Percentiles rank a stretch among this genome's conserved stretches.
These are phyloP conservation scores for Dryas iulia DNA, from an alignment of 1,140 invertebrate genomes.

Conservation along the genomic window DNA sequence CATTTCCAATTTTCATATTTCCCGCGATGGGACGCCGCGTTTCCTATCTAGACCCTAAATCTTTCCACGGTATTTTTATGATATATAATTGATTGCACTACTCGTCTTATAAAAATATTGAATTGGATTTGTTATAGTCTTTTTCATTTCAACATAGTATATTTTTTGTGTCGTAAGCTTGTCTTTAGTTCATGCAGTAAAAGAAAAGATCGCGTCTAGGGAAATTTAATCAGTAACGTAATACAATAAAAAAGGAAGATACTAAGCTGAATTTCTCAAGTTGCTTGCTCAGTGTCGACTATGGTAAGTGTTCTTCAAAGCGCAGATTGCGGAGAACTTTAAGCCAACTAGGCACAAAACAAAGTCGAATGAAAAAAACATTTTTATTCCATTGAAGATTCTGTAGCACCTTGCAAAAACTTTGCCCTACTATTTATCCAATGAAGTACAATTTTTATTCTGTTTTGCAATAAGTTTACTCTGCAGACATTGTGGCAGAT, in stretches of 20 bases:
- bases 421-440: background rate
- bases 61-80: slow-evolving; percentile 57
- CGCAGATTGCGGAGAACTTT: slow-evolving; percentile 5
- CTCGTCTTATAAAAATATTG: background rate
- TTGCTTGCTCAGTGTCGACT: slow-evolving; percentile 10
- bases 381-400: slow-evolving; percentile 4
- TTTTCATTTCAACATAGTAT: background rate
- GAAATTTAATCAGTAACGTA: slow-evolving; percentile 3
- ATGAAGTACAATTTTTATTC: background rate
- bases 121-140: background rate
- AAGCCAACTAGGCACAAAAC: background rate
- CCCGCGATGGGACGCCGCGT: slow-evolving; percentile 46
- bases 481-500: background rate
- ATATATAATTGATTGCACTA: slow-evolving; percentile 29
- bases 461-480: background rate
- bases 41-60: slow-evolving; percentile 53
- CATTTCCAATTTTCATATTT: slow-evolving; percentile 76
- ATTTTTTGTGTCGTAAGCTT: background rate
- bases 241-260: slow-evolving; percentile 7
- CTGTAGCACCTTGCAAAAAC: background rate
- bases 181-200: background rate
- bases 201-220: background rate
- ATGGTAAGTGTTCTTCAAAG: slow-evolving; percentile 1
- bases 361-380: background rate
- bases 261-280: slow-evolving; percentile 10